A percentile compares a stretch with the other conserved stretches of the same genome.
Evolutionary conservation across 2,888 invertebrate genomes (phyloP).

Genomic region (Chalcosyrphus nemorum): DNA sequence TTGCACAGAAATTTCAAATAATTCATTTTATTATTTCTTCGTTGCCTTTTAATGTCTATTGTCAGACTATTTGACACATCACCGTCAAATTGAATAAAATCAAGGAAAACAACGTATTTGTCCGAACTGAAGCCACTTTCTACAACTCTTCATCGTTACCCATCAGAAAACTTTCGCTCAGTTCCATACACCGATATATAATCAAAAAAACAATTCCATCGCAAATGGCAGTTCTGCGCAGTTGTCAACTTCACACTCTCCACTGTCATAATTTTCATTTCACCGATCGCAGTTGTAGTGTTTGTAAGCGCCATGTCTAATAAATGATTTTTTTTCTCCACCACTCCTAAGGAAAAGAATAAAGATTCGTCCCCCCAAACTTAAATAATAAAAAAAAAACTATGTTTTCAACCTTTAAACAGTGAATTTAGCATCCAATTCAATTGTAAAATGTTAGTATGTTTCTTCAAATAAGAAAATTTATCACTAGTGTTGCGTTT

Average conservation of each 20-base stretch:
- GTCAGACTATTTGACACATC: no score
- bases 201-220: neutral
- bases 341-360: slow-evolving; percentile 22
- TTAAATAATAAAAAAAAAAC: no score
- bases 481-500: neutral
- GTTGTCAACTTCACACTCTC: slow-evolving; percentile 64
- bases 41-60: no score
- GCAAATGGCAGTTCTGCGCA: slow-evolving; percentile 49
- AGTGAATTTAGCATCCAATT: slow-evolving; percentile 55
- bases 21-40: no score
- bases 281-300: slow-evolving; percentile 42
- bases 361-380: slow-evolving; percentile 17
- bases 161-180: slow-evolving; percentile 13
- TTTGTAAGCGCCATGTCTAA: slow-evolving; percentile 68
- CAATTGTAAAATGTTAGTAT: slow-evolving; percentile 67
- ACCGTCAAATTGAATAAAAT: no score
- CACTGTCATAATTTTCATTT: slow-evolving; percentile 66
- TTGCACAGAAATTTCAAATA: no score
- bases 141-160: neutral
- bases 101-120: neutral
- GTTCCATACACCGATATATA: neutral
- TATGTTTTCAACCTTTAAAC: slow-evolving; percentile 55
- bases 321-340: slow-evolving; percentile 56
- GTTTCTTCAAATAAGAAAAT: slow-evolving; percentile 13
- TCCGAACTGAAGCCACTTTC: neutral